Evolutionary conservation across 2,888 invertebrate genomes (phyloP).

Genomic region (Drosophila picticornis): DNA sequence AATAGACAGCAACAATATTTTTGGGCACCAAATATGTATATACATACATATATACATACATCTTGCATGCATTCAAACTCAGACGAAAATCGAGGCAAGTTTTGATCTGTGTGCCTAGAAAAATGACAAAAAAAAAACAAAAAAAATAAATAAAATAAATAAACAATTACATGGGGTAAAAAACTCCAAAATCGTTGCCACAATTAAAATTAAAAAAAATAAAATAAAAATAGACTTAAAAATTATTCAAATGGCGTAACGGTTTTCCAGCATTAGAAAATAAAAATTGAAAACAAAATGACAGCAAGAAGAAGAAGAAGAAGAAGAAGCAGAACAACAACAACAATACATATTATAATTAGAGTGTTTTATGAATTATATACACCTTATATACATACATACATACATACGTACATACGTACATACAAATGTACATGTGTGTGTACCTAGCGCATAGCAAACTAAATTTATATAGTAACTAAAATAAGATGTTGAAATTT

Average conservation of each 20-base stretch:
- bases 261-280: constrained; percentile 31
- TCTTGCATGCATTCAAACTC: neutral
- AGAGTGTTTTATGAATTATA: constrained; percentile 78
- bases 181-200: constrained; percentile 6
- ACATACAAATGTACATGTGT: constrained; percentile 15
- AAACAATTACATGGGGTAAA: neutral
- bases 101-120: constrained; percentile 40
- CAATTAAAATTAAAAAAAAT: neutral
- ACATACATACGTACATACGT: constrained; percentile 25
- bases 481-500: constrained; percentile 73
- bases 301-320: constrained; percentile 17
- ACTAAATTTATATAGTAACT: constrained; percentile 24
- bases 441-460: constrained; percentile 34
- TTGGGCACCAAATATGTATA: constrained; percentile 74
- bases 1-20: constrained; percentile 72
- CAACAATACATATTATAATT: constrained; percentile 64
- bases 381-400: constrained; percentile 64
- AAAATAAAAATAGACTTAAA: neutral
- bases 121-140: constrained; percentile 7
- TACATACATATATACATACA: constrained; percentile 14
- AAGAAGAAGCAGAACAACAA: constrained; percentile 25
- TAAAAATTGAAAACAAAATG: constrained; percentile 12
- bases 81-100: constrained; percentile 24
- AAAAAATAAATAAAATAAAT: too few species aligned
- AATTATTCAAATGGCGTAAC: constrained; percentile 14